Evolutionary conservation across 2,888 invertebrate species (phyloP), one percentile per base, ranked within the genome.

Genomic region (Paralinhomoeus sp.): DNA sequence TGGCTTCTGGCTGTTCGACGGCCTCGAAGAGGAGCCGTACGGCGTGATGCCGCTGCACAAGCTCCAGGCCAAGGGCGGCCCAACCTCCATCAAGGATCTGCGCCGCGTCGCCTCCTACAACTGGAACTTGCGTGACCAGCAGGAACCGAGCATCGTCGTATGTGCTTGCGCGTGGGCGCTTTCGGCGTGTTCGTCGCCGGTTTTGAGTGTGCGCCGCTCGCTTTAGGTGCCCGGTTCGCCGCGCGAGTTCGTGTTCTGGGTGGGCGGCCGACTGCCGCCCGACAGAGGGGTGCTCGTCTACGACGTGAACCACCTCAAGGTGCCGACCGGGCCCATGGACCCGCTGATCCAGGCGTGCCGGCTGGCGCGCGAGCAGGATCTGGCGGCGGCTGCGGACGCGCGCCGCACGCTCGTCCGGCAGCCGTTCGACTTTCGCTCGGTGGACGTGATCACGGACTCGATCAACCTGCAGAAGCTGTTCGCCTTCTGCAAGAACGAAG

Each of bases 1-100:
- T n/a, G n/a, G n/a, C n/a, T 60, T 58, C 46, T 58, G 60, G 58
- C 48, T 61, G 33, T 62, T 59, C 45, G 55, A 61, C 23, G 58
- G 57, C 7, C 49, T 60, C n/a, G 54, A 54, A 41, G 53, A 53
- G 37, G 57, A 58, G 44, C 58, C 58, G 2, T 60, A 60, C 43
- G 60, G 60, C 18, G 47, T 60, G 27, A 48, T 60, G 42, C 60
- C 60, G 2, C 43, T 59, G 24, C 47, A 48, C 20, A 62, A 62
- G 46, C 48, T 61, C 15, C 51, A 50, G 13, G 53, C 50, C 43
- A 61, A 61, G 23, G 37, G 42, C 15, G 34, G 55, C 7, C 57
- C 60, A 15, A 57, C 60, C 3, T 54, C 57, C 24, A 54, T 54
- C 17, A 62, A 61, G 48, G 50, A 50, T 18, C 56, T 57, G 34